phyloP scores from a whole-genome alignment of 2,113 vertebrate genomes.

The Saccopteryx leptura region DNA sequence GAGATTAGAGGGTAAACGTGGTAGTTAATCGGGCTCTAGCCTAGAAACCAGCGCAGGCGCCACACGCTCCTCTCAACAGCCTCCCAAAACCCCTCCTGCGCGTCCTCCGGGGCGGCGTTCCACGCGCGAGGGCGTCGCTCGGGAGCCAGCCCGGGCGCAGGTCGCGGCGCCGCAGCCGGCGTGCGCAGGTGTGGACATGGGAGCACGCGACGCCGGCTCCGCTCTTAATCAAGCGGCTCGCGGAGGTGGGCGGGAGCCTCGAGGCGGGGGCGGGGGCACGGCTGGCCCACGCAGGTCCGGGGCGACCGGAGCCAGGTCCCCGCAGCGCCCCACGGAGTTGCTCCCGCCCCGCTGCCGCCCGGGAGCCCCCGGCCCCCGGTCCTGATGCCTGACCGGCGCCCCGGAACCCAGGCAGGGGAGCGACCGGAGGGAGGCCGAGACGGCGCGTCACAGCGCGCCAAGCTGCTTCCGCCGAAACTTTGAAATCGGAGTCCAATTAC shows the following conservation, averaged over 20 bases:
- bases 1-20: background rate
- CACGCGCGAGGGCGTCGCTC: background rate
- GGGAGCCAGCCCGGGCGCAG: background rate
- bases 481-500: constrained; percentile 71
- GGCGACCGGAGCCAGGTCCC: background rate
- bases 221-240: background rate
- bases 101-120: background rate
- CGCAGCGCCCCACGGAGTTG: background rate
- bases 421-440: background rate
- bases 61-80: background rate
- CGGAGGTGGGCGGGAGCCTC: background rate
- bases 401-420: background rate
- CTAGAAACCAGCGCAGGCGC: background rate
- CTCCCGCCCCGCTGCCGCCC: background rate
- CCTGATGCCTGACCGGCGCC: background rate
- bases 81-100: background rate
- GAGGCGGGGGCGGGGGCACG: no score
- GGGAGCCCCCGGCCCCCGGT: background rate
- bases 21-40: rapidly evolving
- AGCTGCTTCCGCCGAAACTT: constrained; percentile 3
- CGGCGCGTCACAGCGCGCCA: background rate
- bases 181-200: background rate
- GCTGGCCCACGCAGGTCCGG: rapidly evolving
- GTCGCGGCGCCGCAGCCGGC: background rate
- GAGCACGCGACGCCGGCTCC: background rate